These are phyloP conservation scores for Charaxes varanes DNA, from an alignment of 1,140 invertebrate species.

Conservation along the genomic window DNA sequence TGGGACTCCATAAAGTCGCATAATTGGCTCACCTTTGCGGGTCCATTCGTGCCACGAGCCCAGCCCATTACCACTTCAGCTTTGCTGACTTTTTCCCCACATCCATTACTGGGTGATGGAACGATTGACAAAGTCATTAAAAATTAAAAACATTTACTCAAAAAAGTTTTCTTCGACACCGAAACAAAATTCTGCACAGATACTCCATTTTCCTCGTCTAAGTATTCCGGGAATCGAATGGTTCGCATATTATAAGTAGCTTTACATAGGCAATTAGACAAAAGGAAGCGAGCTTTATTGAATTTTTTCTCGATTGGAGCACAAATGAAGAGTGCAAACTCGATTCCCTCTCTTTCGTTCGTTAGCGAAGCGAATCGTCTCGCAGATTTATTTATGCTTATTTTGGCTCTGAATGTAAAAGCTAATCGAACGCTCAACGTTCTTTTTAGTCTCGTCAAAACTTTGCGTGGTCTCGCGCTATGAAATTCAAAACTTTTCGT, in stretches of 20 bases:
- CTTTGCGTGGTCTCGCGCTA: constrained; percentile 23
- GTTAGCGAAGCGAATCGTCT: constrained; percentile 28
- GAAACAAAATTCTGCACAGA: constrained; percentile 29
- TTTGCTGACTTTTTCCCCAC: no score
- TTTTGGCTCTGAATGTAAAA: constrained; percentile 21
- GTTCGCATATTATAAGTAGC: constrained; percentile 45
- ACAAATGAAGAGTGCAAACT: constrained; percentile 63
- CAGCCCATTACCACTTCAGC: no score
- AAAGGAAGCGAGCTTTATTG: constrained; percentile 68
- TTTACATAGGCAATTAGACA: constrained; percentile 68
- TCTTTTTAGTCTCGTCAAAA: constrained; percentile 11
- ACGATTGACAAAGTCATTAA: no score
- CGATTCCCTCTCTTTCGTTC: constrained; percentile 51
- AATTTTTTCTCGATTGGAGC: constrained; percentile 70
- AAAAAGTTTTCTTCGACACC: constrained; percentile 1
- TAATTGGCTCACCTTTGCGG: no score
- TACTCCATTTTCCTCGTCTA: constrained; percentile 36
- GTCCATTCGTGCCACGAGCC: no score
- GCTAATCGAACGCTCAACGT: constrained; percentile 6
- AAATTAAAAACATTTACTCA: constrained; percentile 10
- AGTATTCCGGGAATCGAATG: constrained; percentile 41
- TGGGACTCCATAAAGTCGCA: no score
- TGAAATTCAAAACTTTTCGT: constrained; percentile 48
- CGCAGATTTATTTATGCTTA: constrained; percentile 43
- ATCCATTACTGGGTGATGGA: no score